Base-by-base conservation (phyloP, 2,797 vertebrate genomes). In the Lithobates sylvaticus region DNA sequence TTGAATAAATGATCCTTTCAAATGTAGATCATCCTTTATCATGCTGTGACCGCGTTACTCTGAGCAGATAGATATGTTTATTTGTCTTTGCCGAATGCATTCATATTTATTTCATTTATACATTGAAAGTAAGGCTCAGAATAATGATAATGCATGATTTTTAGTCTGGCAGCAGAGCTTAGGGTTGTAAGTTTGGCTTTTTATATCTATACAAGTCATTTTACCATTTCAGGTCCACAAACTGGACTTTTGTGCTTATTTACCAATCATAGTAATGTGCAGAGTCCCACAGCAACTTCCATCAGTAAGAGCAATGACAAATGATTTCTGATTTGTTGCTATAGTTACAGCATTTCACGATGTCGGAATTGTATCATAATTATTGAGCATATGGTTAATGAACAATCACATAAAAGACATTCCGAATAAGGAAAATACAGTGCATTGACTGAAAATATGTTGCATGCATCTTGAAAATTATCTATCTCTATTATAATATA, bases 1-100 rank as follows among this genome's bases (percentile, higher is more conserved):
- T 7, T 9, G 67, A 81, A 81, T 81, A 81, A 58, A 81, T 81
- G 72, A n/a, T 67, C 65, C 65, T 67, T 67, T 67, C 65, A 67
- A 26, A 67, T 67, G 65, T 29, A 67, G 65, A 67, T 67, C 65
- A 29, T 61, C 21, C 54, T 61, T 61, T 71, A n/a, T 73, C 39
- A 73, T 44, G 36, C 23, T 10, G 36, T 15, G 71, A 8, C 36
- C 36, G 21, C 5, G 10, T 26, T 44, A 26, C 12, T 4, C n/a
- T 7, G 12, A n/a, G 70, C 70, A 39, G 34, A 72, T 36, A 36
- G 42, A 73, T 73, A 73, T 73, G 36, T 73, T 73, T 73, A 54
- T 61, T 81, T 72, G 4, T 58, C 9, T 10, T 61, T 36, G 29
- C 67, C 3, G 21, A 58, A 47, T 7, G 29, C 78, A 39, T 61